phyloP scores from a whole-genome alignment of 2,113 vertebrate genomes.

The Halcyon senegalensis region DNA sequence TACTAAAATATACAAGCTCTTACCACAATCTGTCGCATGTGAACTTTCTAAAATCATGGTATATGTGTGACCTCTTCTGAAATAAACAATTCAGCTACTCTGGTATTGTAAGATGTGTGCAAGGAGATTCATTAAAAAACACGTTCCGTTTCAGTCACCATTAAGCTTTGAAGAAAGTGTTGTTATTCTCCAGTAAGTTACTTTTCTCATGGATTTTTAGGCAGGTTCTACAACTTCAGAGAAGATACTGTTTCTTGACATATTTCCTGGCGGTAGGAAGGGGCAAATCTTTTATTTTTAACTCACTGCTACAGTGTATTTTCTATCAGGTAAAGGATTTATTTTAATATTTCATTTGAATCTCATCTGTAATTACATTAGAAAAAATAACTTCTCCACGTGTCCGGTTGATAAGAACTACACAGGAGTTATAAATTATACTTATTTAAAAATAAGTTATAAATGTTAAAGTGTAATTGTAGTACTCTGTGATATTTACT shows the following conservation, averaged over 20 bases:
- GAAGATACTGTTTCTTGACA: not conserved
- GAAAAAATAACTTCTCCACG: not conserved
- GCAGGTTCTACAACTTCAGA: not conserved
- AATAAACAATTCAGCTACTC: not conserved
- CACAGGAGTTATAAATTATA: not conserved
- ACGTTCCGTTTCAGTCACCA: not conserved
- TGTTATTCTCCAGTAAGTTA: not conserved
- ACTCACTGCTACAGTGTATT: not conserved
- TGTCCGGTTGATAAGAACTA: not conserved
- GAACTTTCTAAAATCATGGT: not conserved
- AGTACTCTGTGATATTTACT: not conserved
- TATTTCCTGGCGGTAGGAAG: not conserved
- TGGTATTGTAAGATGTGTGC: not conserved
- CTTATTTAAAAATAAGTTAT: not conserved
- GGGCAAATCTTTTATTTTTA: constrained; percentile 18
- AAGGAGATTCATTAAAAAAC: not conserved
- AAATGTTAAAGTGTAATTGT: not conserved
- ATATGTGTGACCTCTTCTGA: not conserved
- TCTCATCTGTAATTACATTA: not conserved
- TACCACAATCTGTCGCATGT: not conserved
- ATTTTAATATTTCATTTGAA: not conserved
- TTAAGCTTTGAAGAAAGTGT: not conserved
- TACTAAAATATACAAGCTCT: not conserved
- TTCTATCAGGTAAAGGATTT: not conserved
- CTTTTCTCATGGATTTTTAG: not conserved